These are phyloP conservation scores for Sphaeridia pumilis DNA, from an alignment of 2,888 invertebrate species.

Conservation along the genomic window DNA sequence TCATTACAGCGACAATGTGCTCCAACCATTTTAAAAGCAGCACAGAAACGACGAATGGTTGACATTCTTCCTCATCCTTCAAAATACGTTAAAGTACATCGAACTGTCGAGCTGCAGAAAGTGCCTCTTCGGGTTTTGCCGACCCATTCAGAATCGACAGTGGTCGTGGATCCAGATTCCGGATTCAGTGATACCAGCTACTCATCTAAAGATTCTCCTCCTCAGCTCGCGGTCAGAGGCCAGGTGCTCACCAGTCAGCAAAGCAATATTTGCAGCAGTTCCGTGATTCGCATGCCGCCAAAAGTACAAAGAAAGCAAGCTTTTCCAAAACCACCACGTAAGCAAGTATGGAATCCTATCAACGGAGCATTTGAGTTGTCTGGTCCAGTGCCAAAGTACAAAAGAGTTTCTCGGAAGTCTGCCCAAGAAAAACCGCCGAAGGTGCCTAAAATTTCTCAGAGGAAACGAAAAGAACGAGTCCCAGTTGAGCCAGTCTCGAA, in stretches of 20 bases:
- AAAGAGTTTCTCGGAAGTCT: no score
- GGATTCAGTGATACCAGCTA: not conserved
- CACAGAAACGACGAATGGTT: not conserved
- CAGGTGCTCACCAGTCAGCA: no score
- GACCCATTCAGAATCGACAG: not conserved
- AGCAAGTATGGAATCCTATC: no score
- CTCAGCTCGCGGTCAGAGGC: no score
- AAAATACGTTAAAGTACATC: not conserved
- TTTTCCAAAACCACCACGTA: no score
- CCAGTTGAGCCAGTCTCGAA: constrained; percentile 1
- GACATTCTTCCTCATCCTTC: not conserved
- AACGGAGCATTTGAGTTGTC: not conserved
- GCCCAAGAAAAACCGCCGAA: no score
- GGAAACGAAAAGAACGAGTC: not conserved
- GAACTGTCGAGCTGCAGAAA: not conserved
- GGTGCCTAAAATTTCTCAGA: no score
- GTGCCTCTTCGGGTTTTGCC: not conserved
- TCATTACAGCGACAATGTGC: not conserved
- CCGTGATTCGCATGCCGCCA: no score
- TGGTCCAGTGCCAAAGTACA: not conserved
- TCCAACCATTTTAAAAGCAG: not conserved
- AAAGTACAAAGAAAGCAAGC: no score
- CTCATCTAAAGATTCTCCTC: not conserved
- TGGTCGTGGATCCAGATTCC: not conserved
- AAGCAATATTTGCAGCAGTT: no score